A percentile compares a stretch with the other conserved stretches of the same genome.
phyloP scores from a whole-genome alignment of 2,888 invertebrate genomes.

The Diaperis boleti region DNA sequence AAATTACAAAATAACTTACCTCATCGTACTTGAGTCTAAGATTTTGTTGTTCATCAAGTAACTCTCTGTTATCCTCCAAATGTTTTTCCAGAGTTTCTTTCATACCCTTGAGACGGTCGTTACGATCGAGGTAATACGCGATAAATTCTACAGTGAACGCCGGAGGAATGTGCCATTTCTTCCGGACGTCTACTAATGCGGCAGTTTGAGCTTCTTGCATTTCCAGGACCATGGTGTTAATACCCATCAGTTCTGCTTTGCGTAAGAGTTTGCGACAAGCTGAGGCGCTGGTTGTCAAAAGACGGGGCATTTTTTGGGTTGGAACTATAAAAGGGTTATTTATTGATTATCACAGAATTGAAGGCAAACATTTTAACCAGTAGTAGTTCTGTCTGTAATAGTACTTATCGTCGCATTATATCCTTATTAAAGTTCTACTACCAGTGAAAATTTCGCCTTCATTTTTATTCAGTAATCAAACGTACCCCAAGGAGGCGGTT shows the following conservation, averaged over 20 bases:
- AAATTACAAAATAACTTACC: constrained; percentile 63
- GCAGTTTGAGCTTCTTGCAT: constrained; percentile 87
- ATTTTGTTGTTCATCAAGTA: constrained; percentile 83
- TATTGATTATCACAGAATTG: no score
- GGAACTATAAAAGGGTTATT: constrained; percentile 81
- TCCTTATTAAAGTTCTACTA: no score
- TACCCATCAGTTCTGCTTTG: constrained; percentile 92
- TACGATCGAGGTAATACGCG: constrained; percentile 92
- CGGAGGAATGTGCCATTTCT: constrained; percentile 95
- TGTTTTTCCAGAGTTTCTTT: constrained; percentile 82
- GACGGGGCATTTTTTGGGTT: constrained; percentile 93
- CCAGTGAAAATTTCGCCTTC: no score
- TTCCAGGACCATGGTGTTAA: constrained; percentile 84
- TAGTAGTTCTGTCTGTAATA: no score
- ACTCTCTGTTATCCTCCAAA: constrained; percentile 73
- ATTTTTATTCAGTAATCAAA: no score
- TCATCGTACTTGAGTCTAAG: constrained; percentile 84
- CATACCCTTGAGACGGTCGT: constrained; percentile 83
- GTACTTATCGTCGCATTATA: no score
- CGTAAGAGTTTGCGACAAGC: constrained; percentile 84
- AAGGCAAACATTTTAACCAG: no score
- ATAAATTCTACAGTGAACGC: constrained; percentile 96
- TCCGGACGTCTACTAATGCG: constrained; percentile 85
- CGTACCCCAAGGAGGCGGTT: constrained; percentile 90
- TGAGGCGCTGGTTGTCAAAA: constrained; percentile 90